Percentiles rank a stretch among this genome's conserved stretches.
Evolutionary conservation across 2,113 vertebrate species (phyloP).

Genomic region (Notarius quadriscutis): DNA sequence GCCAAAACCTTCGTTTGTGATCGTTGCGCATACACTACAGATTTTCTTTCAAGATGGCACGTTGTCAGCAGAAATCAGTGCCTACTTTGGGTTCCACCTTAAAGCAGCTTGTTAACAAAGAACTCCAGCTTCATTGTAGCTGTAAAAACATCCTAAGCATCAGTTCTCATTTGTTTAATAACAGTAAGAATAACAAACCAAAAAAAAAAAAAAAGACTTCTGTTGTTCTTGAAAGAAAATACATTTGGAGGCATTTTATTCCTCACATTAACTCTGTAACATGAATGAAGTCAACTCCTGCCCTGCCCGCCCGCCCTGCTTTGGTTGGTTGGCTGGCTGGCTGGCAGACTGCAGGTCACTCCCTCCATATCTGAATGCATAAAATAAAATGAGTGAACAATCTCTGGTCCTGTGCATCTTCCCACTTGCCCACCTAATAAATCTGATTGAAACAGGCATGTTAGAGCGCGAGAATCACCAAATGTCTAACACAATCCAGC

Average conservation of each 20-base stretch:
- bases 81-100: background rate
- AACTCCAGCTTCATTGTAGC: constrained; percentile 16
- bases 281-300: background rate
- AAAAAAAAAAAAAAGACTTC: constrained; percentile 35
- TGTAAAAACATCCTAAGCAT: constrained; percentile 41
- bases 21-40: background rate
- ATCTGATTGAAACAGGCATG: background rate
- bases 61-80: background rate
- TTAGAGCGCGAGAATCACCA: background rate
- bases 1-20: background rate
- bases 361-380: background rate
- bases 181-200: constrained; percentile 47
- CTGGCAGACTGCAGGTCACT: background rate
- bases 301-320: background rate
- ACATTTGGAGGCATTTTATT: background rate
- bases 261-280: constrained; percentile 1
- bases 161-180: constrained; percentile 31
- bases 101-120: background rate
- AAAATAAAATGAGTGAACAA: background rate
- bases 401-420: background rate
- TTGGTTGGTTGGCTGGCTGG: constrained; percentile 15
- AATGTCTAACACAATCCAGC: background rate
- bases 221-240: constrained; percentile 58
- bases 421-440: background rate
- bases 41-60: background rate